Evolutionary conservation across 2,888 invertebrate genomes (phyloP).

Genomic region (Pachliopta kotzebuea): DNA sequence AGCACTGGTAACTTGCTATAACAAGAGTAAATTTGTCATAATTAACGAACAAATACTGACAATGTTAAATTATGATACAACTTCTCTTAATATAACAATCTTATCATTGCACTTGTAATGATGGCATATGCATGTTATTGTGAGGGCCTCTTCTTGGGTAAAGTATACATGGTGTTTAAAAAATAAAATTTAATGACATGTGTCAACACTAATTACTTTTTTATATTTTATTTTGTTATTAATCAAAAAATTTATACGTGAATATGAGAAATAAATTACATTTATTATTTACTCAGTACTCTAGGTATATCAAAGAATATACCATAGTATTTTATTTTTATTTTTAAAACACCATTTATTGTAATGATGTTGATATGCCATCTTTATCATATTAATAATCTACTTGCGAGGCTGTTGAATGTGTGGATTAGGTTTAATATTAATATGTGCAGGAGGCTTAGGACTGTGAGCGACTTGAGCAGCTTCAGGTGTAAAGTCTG

Average conservation of each 20-base stretch:
- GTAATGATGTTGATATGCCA: constrained; percentile 38
- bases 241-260: background rate
- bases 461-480: constrained; percentile 92
- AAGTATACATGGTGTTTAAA: constrained; percentile 32
- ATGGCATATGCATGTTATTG: constrained; percentile 25
- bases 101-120: constrained; percentile 39
- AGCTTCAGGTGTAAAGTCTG: constrained; percentile 93
- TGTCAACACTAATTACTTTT: background rate
- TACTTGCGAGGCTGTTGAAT: constrained; percentile 96
- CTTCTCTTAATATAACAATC: constrained; percentile 46
- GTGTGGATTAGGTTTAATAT: constrained; percentile 82
- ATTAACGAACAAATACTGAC: constrained; percentile 17
- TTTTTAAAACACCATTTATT: constrained; percentile 21
- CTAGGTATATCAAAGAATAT: background rate
- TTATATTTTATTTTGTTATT: background rate
- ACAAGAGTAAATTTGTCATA: constrained; percentile 4
- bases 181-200: background rate
- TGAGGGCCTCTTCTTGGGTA: background rate
- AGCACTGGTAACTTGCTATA: constrained; percentile 4
- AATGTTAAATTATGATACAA: constrained; percentile 27
- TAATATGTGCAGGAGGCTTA: constrained; percentile 84
- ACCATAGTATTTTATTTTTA: background rate
- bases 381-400: constrained; percentile 40
- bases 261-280: background rate
- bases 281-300: too few species aligned